These are phyloP conservation scores for Eonycteris spelaea DNA, from an alignment of 2,113 vertebrate genomes.

Conservation along the genomic window DNA sequence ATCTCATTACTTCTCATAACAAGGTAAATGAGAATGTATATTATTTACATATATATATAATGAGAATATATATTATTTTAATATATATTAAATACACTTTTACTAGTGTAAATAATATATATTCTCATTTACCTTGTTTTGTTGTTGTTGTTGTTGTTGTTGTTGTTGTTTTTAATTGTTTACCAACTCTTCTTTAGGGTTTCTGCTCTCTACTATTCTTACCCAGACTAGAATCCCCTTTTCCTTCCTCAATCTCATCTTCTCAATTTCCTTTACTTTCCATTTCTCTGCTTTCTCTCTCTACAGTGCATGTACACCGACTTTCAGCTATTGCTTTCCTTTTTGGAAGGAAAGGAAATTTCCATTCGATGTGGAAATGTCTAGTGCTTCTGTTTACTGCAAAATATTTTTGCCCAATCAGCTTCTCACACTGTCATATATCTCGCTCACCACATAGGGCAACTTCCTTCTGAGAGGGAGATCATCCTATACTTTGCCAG, in stretches of 20 bases:
- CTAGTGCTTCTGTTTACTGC: background rate
- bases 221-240: too few species aligned
- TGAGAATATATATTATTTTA: too few species aligned
- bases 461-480: background rate
- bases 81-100: too few species aligned
- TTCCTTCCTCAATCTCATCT: background rate
- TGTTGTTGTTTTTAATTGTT: background rate
- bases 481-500: background rate
- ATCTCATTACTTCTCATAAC: background rate
- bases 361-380: background rate
- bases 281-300: background rate
- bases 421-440: too few species aligned
- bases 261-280: background rate
- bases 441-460: background rate
- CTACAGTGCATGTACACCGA: background rate
- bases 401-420: background rate
- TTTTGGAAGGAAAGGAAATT: background rate
- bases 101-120: background rate
- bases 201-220: background rate
- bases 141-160: too few species aligned
- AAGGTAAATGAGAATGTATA: too few species aligned
- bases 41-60: too few species aligned
- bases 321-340: background rate
- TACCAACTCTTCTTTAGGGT: background rate
- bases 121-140: background rate